Evolutionary conservation across 2,113 vertebrate genomes (phyloP), one percentile per base, ranked within the genome.

Genomic region (Mus pahari): DNA sequence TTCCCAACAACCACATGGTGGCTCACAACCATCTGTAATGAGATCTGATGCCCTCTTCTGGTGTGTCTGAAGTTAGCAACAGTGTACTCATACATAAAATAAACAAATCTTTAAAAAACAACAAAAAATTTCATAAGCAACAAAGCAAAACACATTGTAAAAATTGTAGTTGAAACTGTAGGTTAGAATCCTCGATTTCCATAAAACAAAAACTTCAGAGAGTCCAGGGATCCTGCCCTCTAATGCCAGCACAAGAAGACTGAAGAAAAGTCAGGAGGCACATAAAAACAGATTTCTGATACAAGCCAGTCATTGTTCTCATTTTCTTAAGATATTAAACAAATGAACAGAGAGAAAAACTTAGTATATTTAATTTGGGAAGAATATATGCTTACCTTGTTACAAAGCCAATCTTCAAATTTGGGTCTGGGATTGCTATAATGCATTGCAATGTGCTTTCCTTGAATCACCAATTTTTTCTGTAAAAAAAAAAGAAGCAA

Each of bases 361-460:
- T 22, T 22, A 5, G 1, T 82, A 91, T 66, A 11, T 3, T 42
- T n/a, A 50, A 36, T 42, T 62, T 90, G 2, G 0, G 33, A 7
- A 62, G 93, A 97, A 33, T 11, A 50, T 0, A 0, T 8, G 14
- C 33, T 97, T 99, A 99, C 99, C 98, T 99, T 99, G 98, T 99
- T 99, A 98, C 99, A 99, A 97, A 99, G 99, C 99, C 99, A 99
- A 97, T 99, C 99, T 98, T 99, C 99, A 99, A 99, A 99, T 97
- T 99, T 99, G 98, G 99, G 99, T 84, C 99, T 99, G 94, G 99
- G 99, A 97, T 99, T 99, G 98, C 99, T 99, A 99, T 99, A 99
- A 98, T 99, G 99, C 99, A 99, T 99, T 73, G 99, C 99, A 97
- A 99, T 99, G 95, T 97, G 99, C 98, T 99, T 99, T 97, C 99